phyloP scores from a whole-genome alignment of 2,888 invertebrate species.

The Gerris lacustris region DNA sequence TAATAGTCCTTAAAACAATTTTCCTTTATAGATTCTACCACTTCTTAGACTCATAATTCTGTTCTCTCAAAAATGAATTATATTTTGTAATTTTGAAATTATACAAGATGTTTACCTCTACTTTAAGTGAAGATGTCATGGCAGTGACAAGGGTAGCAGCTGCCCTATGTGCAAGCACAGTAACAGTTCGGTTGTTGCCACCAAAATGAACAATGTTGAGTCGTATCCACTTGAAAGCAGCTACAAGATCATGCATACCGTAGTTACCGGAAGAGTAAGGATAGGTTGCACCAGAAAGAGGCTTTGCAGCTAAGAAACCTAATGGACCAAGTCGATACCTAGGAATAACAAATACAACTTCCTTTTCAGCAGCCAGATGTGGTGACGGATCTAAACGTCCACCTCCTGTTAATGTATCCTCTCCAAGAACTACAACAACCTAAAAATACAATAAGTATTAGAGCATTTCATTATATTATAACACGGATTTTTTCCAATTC shows the following conservation, averaged over 20 bases:
- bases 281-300: conserved; percentile 54
- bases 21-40: too few relatives aligned
- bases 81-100: too few relatives aligned
- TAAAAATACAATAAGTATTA: conserved; percentile 10
- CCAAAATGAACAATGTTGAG: conserved; percentile 73
- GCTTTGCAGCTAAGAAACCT: conserved; percentile 67
- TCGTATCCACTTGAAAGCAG: conserved; percentile 65
- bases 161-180: conserved; percentile 70
- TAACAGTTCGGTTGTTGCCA: conserved; percentile 64
- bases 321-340: conserved; percentile 61
- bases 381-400: conserved; percentile 58
- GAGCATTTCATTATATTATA: not conserved
- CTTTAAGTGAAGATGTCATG: conserved; percentile 37
- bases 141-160: conserved; percentile 74
- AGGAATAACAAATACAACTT: conserved; percentile 74
- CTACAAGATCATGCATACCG: conserved; percentile 66
- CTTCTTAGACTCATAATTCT: too few relatives aligned
- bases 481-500: too few relatives aligned
- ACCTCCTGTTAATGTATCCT: conserved; percentile 64
- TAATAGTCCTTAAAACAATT: too few relatives aligned
- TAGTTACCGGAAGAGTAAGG: conserved; percentile 65
- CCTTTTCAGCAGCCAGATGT: conserved; percentile 58
- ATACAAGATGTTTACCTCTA: conserved; percentile 20
- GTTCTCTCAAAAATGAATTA: too few relatives aligned
- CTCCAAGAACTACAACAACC: conserved; percentile 70